Base-by-base conservation (phyloP, 2,888 invertebrate species). In the Idaea dimidiata region DNA sequence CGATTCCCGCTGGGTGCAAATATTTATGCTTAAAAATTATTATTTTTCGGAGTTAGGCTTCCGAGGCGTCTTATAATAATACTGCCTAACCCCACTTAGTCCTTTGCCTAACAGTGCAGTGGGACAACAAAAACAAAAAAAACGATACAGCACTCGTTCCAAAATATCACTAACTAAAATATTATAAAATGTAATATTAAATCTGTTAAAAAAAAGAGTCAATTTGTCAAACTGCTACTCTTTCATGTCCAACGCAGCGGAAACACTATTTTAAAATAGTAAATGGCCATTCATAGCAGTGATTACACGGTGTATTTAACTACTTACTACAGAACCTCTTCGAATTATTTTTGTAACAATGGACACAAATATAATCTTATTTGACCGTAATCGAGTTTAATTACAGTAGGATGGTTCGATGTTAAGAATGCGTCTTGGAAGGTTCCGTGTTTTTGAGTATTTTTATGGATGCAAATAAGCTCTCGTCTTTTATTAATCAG, bases 341-440 rank as follows among this genome's bases (percentile, higher is more conserved):
- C 63, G 73, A 74, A 75, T 79, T 73, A 65, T 74, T 73, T 69
- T 62, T 72, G 72, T 67, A 68, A 82, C 81, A 84, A 83, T 79
- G 69, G 77, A 69, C 58, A 65, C 70, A 70, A 72, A 76, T 73
- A 77, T 79, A 78, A 80, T 80, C 71, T 70, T 73, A 72, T 71
- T 61, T 65, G 66, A 62, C 60, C 72, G 73, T 83, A 83, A 84
- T 83, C 78, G 76, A 67, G 76, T 83, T 81, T 85, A 86, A 87
- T 85, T 86, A 82, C 71, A 75, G 71, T 73, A 79, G n/a, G n/a
- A n/a, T 24, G 5, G 79, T 79, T 3, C 43, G 3, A 10, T 43
- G 43, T 43, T 43, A 43, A 43, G 10, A 43, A 43, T 79, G 76
- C 75, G 77, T 82, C 64, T 81, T 75, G 77, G 73, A 74, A 72